Evolutionary conservation across 2,113 vertebrate genomes (phyloP).

Genomic region (Manacus vitellinus): DNA sequence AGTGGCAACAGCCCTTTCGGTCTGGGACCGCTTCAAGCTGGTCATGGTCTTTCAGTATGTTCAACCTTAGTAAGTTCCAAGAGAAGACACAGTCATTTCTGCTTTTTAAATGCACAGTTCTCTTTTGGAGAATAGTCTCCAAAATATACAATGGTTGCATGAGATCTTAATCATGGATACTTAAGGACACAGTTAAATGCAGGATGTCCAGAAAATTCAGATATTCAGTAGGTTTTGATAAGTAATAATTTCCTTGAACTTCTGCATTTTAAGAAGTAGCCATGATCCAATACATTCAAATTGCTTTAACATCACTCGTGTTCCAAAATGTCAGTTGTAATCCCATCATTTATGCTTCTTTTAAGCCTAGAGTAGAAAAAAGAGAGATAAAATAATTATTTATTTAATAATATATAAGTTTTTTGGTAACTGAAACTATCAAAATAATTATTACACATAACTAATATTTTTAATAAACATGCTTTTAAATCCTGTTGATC

Average conservation of each 20-base stretch:
- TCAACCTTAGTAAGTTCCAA: slow-evolving; percentile 71
- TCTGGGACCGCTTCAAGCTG: slow-evolving; percentile 90
- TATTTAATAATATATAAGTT: background rate
- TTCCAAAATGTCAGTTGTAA: background rate
- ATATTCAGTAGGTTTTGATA: slow-evolving; percentile 55
- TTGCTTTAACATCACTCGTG: slow-evolving; percentile 25
- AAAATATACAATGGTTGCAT: slow-evolving; percentile 71
- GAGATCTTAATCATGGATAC: slow-evolving; percentile 72
- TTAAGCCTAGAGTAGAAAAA: slow-evolving; percentile 55
- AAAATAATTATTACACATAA: background rate
- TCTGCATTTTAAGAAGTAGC: slow-evolving; percentile 57
- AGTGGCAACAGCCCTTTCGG: slow-evolving; percentile 85
- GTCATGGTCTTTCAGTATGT: slow-evolving; percentile 82
- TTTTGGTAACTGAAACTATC: background rate
- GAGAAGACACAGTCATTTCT: slow-evolving; percentile 72
- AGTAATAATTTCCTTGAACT: background rate
- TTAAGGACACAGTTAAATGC: slow-evolving; percentile 60
- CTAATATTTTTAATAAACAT: background rate
- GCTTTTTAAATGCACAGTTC: slow-evolving; percentile 67
- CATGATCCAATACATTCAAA: slow-evolving; percentile 45
- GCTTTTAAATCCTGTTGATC: background rate
- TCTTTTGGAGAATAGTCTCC: slow-evolving; percentile 76
- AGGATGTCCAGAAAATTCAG: slow-evolving; percentile 17
- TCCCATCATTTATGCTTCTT: slow-evolving; percentile 3
- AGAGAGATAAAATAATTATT: slow-evolving; percentile 25